A percentile compares a stretch with the other conserved stretches of the same genome.
Evolutionary conservation across 2,888 invertebrate species (phyloP).

Genomic region (Teinopalpus imperialis): DNA sequence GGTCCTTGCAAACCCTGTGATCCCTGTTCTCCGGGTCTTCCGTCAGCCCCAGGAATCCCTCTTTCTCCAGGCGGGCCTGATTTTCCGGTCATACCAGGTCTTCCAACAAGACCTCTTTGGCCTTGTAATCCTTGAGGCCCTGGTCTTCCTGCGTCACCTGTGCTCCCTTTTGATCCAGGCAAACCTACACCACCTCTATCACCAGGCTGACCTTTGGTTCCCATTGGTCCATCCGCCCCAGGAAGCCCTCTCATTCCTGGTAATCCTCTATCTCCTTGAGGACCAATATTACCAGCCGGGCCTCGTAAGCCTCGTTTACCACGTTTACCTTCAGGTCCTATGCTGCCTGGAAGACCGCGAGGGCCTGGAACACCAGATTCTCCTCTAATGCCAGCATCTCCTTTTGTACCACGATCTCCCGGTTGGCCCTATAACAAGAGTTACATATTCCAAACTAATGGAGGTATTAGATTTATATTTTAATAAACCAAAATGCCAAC

Average conservation of each 20-base stretch:
- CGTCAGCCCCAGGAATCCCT: conserved; percentile 91
- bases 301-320: conserved; percentile 90
- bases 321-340: conserved; percentile 90
- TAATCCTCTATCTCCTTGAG: conserved; percentile 87
- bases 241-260: conserved; percentile 86
- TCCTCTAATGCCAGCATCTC: conserved; percentile 89
- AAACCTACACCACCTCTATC: conserved; percentile 84
- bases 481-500: too few species aligned
- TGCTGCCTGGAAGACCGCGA: conserved; percentile 87
- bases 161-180: conserved; percentile 82
- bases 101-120: conserved; percentile 84
- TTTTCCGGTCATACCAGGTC: conserved; percentile 87
- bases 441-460: not conserved
- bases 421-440: conserved; percentile 83
- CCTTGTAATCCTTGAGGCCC: conserved; percentile 87
- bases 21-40: conserved; percentile 92
- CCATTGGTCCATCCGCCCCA: conserved; percentile 89
- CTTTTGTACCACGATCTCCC: conserved; percentile 91
- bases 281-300: conserved; percentile 87
- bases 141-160: conserved; percentile 83
- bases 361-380: conserved; percentile 88
- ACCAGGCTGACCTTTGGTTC: conserved; percentile 88
- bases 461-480: too few species aligned
- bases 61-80: conserved; percentile 87
- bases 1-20: conserved; percentile 90